Evolutionary conservation across 2,797 vertebrate genomes (phyloP).

Genomic region (Falco peregrinus): DNA sequence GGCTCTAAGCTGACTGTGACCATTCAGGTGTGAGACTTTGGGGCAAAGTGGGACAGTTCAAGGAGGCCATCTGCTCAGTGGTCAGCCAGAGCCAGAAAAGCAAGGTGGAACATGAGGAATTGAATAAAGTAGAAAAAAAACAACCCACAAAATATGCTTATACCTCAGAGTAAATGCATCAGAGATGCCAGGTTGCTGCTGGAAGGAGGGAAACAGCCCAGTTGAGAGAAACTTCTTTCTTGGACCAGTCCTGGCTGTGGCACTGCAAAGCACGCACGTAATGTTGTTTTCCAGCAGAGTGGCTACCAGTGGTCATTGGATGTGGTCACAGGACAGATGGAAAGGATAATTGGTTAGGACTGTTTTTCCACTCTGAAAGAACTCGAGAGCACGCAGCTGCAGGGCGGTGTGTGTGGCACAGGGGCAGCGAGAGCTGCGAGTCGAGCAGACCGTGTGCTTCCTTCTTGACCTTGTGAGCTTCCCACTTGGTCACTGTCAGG

Average conservation of each 20-base stretch:
- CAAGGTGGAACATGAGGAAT: not conserved
- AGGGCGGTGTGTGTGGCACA: accelerated
- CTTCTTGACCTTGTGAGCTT: accelerated
- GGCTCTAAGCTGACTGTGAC: not conserved
- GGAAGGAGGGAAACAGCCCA: not conserved
- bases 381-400: not conserved
- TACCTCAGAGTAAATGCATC: not conserved
- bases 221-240: not conserved
- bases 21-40: not conserved
- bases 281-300: not conserved
- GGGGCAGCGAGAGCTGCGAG: not conserved
- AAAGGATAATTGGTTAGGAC: not conserved
- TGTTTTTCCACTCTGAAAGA: not conserved
- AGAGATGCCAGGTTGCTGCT: not conserved
- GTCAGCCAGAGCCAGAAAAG: not conserved
- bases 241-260: not conserved
- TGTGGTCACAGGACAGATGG: not conserved
- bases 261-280: accelerated
- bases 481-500: not conserved
- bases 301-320: not conserved
- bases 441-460: accelerated
- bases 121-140: not conserved
- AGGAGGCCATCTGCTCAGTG: not conserved
- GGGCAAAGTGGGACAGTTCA: not conserved
- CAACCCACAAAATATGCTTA: not conserved